Evolutionary conservation across 2,113 vertebrate species (phyloP).

Genomic region (Polypterus bichir): DNA sequence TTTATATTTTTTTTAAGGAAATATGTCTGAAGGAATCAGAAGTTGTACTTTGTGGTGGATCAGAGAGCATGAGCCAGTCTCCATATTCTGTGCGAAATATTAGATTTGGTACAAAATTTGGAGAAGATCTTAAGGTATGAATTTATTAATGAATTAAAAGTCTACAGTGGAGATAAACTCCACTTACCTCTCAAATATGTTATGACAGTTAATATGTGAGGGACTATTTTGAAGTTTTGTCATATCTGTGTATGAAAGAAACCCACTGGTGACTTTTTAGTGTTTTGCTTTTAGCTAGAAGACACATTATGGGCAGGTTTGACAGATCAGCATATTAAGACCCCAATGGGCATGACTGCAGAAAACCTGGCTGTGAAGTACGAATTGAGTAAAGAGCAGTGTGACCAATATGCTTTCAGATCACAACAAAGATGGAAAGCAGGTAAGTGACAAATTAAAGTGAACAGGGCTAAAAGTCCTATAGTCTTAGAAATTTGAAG

Average conservation of each 20-base stretch:
- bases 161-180: too few relatives aligned
- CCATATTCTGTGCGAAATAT: slow-evolving; percentile 73
- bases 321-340: slow-evolving; percentile 70
- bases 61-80: slow-evolving; percentile 88
- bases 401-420: slow-evolving; percentile 68
- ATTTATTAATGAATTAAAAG: neutral
- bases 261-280: neutral
- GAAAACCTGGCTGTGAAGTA: slow-evolving; percentile 87
- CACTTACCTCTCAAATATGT: too few relatives aligned
- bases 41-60: slow-evolving; percentile 80
- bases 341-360: slow-evolving; percentile 81
- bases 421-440: slow-evolving; percentile 85
- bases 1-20: slow-evolving; percentile 53
- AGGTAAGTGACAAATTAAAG: slow-evolving; percentile 45
- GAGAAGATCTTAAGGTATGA: slow-evolving; percentile 72
- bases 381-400: slow-evolving; percentile 70
- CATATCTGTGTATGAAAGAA: neutral
- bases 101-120: slow-evolving; percentile 81
- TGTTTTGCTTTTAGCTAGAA: slow-evolving; percentile 57
- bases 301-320: slow-evolving; percentile 76
- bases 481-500: neutral
- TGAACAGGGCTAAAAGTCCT: too few relatives aligned
- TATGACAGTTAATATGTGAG: too few relatives aligned
- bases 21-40: slow-evolving; percentile 80
- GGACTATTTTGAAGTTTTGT: too few relatives aligned